phyloP scores from a whole-genome alignment of 2,888 invertebrate species.

The Chrysolina haemoptera region DNA sequence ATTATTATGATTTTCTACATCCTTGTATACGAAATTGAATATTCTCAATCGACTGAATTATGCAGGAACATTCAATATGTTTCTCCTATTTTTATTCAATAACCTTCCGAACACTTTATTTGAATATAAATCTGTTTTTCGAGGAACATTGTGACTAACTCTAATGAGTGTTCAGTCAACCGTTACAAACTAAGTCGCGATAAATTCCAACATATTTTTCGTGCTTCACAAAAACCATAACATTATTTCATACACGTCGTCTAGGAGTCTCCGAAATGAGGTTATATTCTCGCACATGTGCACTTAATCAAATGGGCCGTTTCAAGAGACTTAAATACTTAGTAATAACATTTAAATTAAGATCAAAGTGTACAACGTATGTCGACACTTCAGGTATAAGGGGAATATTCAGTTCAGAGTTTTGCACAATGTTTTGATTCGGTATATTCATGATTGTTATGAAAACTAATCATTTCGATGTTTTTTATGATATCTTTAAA shows the following conservation, averaged over 20 bases:
- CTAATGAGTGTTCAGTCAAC: neutral
- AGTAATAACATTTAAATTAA: constrained; percentile 30
- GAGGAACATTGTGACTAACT: neutral
- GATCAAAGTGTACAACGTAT: constrained; percentile 33
- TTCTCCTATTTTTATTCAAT: too few relatives aligned
- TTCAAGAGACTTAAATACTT: constrained; percentile 20
- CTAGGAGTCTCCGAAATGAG: constrained; percentile 23
- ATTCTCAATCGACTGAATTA: too few relatives aligned
- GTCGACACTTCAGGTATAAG: constrained; percentile 13
- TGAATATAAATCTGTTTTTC: neutral
- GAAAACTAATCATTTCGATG: too few relatives aligned
- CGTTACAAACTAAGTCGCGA: neutral
- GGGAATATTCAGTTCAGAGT: neutral
- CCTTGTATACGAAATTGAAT: too few relatives aligned
- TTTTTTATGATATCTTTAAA: too few relatives aligned
- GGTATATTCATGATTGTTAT: neutral
- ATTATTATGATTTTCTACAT: too few relatives aligned
- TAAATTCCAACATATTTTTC: constrained; percentile 9
- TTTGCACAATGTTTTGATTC: neutral
- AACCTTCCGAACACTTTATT: neutral
- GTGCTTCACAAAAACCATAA: neutral
- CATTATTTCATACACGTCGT: constrained; percentile 22
- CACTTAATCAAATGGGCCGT: constrained; percentile 29
- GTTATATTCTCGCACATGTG: constrained; percentile 16
- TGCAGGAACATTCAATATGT: too few relatives aligned